These are phyloP conservation scores for Orchestia grillus DNA, from an alignment of 1,140 invertebrate genomes.

Conservation along the genomic window DNA sequence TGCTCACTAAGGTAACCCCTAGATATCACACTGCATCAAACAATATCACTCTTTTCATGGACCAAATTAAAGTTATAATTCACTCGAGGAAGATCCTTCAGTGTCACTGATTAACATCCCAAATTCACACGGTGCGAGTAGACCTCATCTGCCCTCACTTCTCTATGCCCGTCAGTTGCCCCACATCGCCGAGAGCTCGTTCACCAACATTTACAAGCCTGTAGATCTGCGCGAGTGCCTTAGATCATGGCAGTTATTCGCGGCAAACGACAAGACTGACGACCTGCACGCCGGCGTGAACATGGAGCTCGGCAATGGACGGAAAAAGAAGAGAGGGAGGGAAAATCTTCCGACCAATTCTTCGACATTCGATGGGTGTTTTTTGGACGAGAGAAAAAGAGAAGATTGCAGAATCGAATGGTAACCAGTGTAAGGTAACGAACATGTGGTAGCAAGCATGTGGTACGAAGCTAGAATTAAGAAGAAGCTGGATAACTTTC, in stretches of 20 bases:
- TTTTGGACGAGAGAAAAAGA: background rate
- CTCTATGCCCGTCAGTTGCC: background rate
- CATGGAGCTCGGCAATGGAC: background rate
- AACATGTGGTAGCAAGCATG: no score
- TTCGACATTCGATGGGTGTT: background rate
- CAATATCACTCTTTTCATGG: no score
- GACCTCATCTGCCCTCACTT: background rate
- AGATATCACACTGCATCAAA: background rate
- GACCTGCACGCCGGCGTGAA: background rate
- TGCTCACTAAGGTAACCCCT: background rate
- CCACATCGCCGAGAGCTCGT: background rate
- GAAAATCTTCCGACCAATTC: background rate
- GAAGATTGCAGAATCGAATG: background rate
- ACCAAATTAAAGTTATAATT: background rate
- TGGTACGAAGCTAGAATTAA: background rate
- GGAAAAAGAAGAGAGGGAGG: background rate
- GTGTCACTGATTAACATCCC: background rate
- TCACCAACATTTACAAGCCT: background rate
- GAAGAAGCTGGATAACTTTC: background rate
- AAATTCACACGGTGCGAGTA: background rate
- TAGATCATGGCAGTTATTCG: background rate
- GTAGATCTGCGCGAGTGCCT: background rate
- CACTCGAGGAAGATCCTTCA: no score
- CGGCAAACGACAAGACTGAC: background rate
- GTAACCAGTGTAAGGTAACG: no score